Base-by-base conservation (phyloP, 2,113 vertebrate genomes). In the Oryzias javanicus region DNA sequence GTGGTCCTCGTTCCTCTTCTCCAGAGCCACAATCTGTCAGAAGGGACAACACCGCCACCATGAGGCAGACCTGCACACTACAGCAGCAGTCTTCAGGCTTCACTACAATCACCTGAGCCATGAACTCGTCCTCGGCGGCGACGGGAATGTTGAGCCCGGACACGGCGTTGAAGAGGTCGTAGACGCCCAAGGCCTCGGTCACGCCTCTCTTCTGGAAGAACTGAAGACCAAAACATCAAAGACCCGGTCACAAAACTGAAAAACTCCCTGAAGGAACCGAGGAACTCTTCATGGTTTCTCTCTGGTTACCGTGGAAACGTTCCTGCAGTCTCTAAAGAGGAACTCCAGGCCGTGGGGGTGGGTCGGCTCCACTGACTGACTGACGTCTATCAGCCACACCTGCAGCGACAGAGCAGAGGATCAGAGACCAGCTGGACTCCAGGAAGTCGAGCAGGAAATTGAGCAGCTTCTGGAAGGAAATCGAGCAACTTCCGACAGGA, bases 351-450 rank as follows among this genome's bases (percentile, higher is more conserved):
- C 94, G 6, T 99, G 96, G 70, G 97, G 97, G 62, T 99, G 96
- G 3, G 92, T 95, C 18, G 95, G 96, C 79, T 98, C 96, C 14
- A 99, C 91, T 10, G 97, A 98, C 85, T 98, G 97, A 88, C 97
- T 98, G 68, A 99, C 97, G 16, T 99, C 97, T 3, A 99, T 98
- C 73, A 99, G 73, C 96, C 95, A 98, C 8, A 97, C 95, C 97
- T 98, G 61, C 0, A 29, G 41, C 18, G 49, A 42, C 27, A 22
- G 13, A n/a, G 7, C 42, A 44, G 42, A 44, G 16, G 42, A 44
- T 17, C 14, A 44, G 42, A 44, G 14, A 44, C 16, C 42, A 44
- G 42, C 42, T 4, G 15, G 15, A 5, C 15, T 46, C 14, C 27
- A 7, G 27, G 19, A 22, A 22, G 22, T 22, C 22, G 22, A 22